Evolutionary conservation across 2,797 vertebrate species (phyloP).

Genomic region (Sternotherus odoratus): DNA sequence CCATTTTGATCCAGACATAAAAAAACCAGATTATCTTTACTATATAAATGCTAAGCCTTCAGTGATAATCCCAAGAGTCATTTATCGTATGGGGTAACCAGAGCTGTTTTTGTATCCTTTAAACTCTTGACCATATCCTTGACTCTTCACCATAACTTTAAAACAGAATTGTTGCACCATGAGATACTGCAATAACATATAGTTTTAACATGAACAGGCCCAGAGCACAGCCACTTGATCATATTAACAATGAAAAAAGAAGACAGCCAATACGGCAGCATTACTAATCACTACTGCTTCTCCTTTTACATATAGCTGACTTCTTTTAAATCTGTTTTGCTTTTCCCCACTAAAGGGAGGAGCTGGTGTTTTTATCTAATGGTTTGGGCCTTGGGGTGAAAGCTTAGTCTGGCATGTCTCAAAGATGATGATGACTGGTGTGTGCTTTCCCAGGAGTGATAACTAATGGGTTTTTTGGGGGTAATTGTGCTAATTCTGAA

Average conservation of each 20-base stretch:
- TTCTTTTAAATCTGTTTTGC: not conserved
- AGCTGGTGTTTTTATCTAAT: slow-evolving; percentile 15
- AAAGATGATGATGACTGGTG: not conserved
- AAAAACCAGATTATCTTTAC: not conserved
- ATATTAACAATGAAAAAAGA: not conserved
- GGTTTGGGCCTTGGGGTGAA: not conserved
- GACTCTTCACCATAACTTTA: not conserved
- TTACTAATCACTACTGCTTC: not conserved
- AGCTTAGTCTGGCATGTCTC: not conserved
- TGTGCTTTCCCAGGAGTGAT: not conserved
- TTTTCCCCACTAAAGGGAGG: slow-evolving; percentile 11
- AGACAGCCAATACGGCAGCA: not conserved
- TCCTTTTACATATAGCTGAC: not conserved
- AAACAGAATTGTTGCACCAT: not conserved
- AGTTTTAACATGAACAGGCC: not conserved
- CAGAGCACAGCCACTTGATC: not conserved
- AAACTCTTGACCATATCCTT: not conserved
- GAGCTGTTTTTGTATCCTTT: not conserved
- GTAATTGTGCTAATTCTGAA: not conserved
- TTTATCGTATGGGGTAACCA: not conserved
- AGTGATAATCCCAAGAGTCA: not conserved
- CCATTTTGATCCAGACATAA: not conserved
- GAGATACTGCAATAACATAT: not conserved
- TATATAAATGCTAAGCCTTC: not conserved
- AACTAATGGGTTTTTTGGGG: not conserved